Evolutionary conservation across 2,113 vertebrate species (phyloP), one percentile per base, ranked within the genome.

Genomic region (Gobio gobio): DNA sequence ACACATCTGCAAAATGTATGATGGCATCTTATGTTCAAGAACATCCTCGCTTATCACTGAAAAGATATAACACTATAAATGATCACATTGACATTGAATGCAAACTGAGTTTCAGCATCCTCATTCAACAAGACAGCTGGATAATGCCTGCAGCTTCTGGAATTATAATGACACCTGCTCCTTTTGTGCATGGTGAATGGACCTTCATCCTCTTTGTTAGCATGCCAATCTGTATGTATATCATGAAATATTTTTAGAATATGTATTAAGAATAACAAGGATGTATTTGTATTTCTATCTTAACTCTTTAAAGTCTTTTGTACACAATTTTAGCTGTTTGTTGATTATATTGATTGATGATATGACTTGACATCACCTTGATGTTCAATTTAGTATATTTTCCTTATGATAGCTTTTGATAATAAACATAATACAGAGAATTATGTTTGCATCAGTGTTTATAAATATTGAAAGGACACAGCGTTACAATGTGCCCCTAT

Each of bases 131-230:
- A 12, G 66, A 72, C 68, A 43, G 66, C 33, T 40, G 66, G 16
- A 70, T 70, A 4, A 20, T 72, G 68, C 68, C 68, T 72, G 68
- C 36, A 43, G 68, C 36, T n/a, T 40, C 68, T 45, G 9, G 36
- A 72, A 22, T 43, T 72, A 72, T 72, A 72, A 72, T 43, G 10
- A 72, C 68, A 72, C 68, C 36, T 72, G 68, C 36, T 43, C 36
- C 36, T 40, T 45, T 72, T 45, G 68, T 72, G 68, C 20, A 72
- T 12, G 4, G 20, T 43, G 68, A 72, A 72, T 43, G 36, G 18
- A 72, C 68, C 36, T 72, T n/a, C 36, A 72, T 43, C 9, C 36
- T 43, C 3, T 22, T n/a, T 70, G 16, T 68, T 70, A 12, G 68
- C 20, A 72, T n/a, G 33, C 68, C 10, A 2, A 43, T 7, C 26